Conservation (phyloP, 2,797 vertebrate genomes). For the Glossophaga mutica region DNA sequence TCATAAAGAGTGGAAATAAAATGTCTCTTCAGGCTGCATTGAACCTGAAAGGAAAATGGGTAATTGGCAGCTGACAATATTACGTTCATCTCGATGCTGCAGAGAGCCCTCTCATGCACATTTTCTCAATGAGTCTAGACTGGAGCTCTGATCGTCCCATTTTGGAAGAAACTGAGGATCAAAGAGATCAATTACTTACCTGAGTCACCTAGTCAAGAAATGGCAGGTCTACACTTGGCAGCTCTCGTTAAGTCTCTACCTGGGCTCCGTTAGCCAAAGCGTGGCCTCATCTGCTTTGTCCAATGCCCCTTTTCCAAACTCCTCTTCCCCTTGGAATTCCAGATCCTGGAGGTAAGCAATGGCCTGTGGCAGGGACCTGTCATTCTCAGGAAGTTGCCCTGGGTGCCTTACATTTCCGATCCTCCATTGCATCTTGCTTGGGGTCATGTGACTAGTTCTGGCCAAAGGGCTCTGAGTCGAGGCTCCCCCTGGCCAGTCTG, state of each 20-base stretch:
- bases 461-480: not conserved
- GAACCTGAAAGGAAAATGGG: not conserved
- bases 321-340: not conserved
- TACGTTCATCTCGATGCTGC: not conserved
- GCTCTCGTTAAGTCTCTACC: not conserved
- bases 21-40: not conserved
- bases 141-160: not conserved
- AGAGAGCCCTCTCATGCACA: not conserved
- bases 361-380: not conserved
- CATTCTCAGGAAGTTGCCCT: not conserved
- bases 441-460: not conserved
- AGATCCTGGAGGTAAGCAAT: not conserved
- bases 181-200: not conserved
- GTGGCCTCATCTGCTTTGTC: not conserved
- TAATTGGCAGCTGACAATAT: not conserved
- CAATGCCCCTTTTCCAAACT: not conserved
- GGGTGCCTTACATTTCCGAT: not conserved
- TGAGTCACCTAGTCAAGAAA: not conserved
- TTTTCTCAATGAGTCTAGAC: not conserved
- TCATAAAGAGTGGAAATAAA: not conserved
- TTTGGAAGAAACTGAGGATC: not conserved
- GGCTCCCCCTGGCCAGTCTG: rapidly evolving
- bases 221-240: not conserved
- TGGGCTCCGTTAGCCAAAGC: not conserved
- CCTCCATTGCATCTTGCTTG: not conserved